Percentiles rank a stretch among this genome's conserved stretches.
These are phyloP conservation scores for Latheticus oryzae DNA, from an alignment of 2,888 invertebrate species.

Conservation along the genomic window DNA sequence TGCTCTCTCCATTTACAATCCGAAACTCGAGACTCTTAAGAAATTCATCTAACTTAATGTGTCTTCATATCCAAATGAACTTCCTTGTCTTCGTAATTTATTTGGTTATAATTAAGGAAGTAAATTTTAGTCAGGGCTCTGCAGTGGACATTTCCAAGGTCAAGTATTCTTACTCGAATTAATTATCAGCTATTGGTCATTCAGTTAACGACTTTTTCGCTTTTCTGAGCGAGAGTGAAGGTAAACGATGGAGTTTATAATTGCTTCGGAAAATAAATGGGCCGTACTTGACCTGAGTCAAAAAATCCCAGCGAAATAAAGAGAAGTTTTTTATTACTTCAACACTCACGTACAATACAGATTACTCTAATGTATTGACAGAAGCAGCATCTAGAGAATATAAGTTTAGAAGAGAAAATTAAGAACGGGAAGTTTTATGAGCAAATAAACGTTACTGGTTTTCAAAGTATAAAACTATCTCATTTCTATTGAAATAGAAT, in stretches of 20 bases:
- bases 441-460: slow-evolving; percentile 1
- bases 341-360: slow-evolving; percentile 27
- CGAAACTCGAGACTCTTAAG: slow-evolving; percentile 6
- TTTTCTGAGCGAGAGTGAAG: slow-evolving; percentile 16
- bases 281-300: slow-evolving; percentile 19
- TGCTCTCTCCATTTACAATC: slow-evolving; percentile 13
- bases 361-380: slow-evolving; percentile 32
- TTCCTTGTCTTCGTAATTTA: slow-evolving; percentile 13
- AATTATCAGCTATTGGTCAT: slow-evolving; percentile 24
- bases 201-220: slow-evolving; percentile 17
- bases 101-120: slow-evolving; percentile 12
- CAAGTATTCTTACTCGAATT: slow-evolving; percentile 22
- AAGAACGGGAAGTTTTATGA: slow-evolving; percentile 9
- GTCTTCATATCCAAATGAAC: slow-evolving; percentile 13
- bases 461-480: neutral
- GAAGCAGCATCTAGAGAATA: slow-evolving; percentile 21
- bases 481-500: neutral
- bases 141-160: slow-evolving; percentile 10
- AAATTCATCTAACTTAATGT: slow-evolving; percentile 11
- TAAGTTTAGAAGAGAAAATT: slow-evolving; percentile 14
- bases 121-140: slow-evolving; percentile 1
- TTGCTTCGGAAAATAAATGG: slow-evolving; percentile 23
- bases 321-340: slow-evolving; percentile 17
- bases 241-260: slow-evolving; percentile 27
- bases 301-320: slow-evolving; percentile 18